Base-by-base conservation (phyloP, 2,797 vertebrate genomes). In the Zalophus californianus region DNA sequence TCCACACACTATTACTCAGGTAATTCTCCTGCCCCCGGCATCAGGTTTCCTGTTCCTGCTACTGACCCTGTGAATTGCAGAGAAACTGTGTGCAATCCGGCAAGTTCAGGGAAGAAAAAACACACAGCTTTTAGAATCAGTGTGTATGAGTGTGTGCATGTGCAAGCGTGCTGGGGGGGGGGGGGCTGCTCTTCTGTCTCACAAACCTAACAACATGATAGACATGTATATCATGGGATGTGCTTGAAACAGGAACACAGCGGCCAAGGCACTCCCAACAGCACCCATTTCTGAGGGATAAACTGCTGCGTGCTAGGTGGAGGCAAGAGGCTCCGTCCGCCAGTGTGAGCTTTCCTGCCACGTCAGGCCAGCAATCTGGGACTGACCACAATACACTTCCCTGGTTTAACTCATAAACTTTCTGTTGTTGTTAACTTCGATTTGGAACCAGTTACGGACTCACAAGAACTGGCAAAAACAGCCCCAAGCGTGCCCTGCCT, bases 31-130 rank as follows among this genome's bases (percentile, higher is more conserved):
- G 80, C 82, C 86, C 92, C 77, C 29, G 7, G 64, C 84, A 66
- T 66, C 97, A 73, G 9, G 4, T 78, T 95, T 95, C 86, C 83
- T 29, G 10, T 86, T 97, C 95, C 95, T 97, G 87, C 91, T 35
- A 15, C 64, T 20, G 35, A 82, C 64, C 75, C 66, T 60, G 86
- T 84, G 44, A 94, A 84, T 88, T 0, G 32, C 21, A 88, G 89
- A 90, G 84, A 66, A 95, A 38, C 11, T 4, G 0, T 18, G 52
- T 27, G 3, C 4, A 64, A 25, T 16, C 70, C 25, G 54, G 56
- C 23, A 73, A 50, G 44, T 52, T 21, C 23, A 68, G 41, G 8
- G 20, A 25, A 32, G 5, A 20, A 13, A 62, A 79, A 66, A 3
- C 15, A 12, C 0, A 4, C 0, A 3, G 70, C 9, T 1, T 82